A percentile compares a stretch with the other conserved stretches of the same genome.
phyloP scores from a whole-genome alignment of 2,888 invertebrate genomes.

The Caenorhabditis becei region DNA sequence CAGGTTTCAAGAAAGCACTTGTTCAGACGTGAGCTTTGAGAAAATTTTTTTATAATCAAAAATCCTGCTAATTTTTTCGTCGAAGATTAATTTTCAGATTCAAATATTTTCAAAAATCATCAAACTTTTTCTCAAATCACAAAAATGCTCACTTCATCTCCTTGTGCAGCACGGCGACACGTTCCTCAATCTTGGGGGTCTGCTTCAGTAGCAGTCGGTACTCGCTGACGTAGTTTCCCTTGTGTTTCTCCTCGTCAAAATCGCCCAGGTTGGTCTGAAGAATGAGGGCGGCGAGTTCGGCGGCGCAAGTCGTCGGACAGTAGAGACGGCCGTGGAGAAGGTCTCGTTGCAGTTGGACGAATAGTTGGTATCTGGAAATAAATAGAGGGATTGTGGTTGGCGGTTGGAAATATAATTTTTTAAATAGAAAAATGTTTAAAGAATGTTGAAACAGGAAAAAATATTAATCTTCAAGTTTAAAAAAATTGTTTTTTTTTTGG shows the following conservation, averaged over 20 bases:
- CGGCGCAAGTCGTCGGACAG: slow-evolving; percentile 86
- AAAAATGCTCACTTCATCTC: slow-evolving; percentile 85
- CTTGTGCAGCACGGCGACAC: slow-evolving; percentile 93
- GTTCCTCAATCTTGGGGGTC: slow-evolving; percentile 92
- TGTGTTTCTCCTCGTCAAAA: slow-evolving; percentile 90
- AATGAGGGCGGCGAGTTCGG: slow-evolving; percentile 76
- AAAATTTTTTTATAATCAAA: too few species aligned
- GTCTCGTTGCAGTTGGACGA: slow-evolving; percentile 94
- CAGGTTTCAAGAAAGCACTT: too few species aligned
- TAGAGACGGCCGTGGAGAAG: slow-evolving; percentile 94
- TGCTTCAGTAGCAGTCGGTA: slow-evolving; percentile 94
- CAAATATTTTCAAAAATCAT: not conserved
- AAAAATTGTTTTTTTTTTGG: too few species aligned
- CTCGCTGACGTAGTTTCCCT: slow-evolving; percentile 91
- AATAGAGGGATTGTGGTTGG: too few species aligned
- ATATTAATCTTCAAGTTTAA: too few species aligned
- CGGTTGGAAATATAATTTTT: too few species aligned
- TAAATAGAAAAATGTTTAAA: too few species aligned
- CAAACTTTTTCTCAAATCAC: not conserved
- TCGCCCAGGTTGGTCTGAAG: slow-evolving; percentile 93
- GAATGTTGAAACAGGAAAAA: too few species aligned
- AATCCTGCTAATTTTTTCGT: too few species aligned
- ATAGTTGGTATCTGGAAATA: slow-evolving; percentile 89
- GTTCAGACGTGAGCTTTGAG: too few species aligned
- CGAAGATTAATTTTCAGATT: too few species aligned